These are phyloP conservation scores for Solen grandis DNA, from an alignment of 1,140 invertebrate genomes.

Conservation along the genomic window DNA sequence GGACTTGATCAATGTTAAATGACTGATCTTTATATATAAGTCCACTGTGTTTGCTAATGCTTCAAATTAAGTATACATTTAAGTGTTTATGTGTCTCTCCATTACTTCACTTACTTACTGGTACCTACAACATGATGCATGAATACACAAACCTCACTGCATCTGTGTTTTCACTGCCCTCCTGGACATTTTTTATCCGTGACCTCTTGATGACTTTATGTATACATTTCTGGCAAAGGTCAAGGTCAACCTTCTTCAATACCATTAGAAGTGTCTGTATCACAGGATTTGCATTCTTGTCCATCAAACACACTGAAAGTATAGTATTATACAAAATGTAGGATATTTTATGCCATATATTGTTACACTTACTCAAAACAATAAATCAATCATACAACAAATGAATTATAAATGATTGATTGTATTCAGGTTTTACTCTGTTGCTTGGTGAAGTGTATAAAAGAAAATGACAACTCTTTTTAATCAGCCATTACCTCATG, in stretches of 20 bases:
- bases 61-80: too few relatives aligned
- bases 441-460: not conserved
- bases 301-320: constrained; percentile 64
- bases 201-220: constrained; percentile 62
- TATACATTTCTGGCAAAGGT: constrained; percentile 56
- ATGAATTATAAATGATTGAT: not conserved
- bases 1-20: too few relatives aligned
- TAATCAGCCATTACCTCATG: too few relatives aligned
- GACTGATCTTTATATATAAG: too few relatives aligned
- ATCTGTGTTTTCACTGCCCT: constrained; percentile 3
- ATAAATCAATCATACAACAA: not conserved
- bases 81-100: too few relatives aligned
- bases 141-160: not conserved
- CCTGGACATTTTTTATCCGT: constrained; percentile 21
- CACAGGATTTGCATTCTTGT: constrained; percentile 64
- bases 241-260: constrained; percentile 53
- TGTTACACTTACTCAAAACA: too few relatives aligned
- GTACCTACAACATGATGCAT: too few relatives aligned
- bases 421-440: not conserved
- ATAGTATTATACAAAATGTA: too few relatives aligned
- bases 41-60: too few relatives aligned
- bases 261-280: constrained; percentile 73
- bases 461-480: too few relatives aligned
- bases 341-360: not conserved
- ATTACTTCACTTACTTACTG: too few relatives aligned